Evolutionary conservation across 1,140 invertebrate genomes (phyloP).

Genomic region (Bombus vancouverensis): DNA sequence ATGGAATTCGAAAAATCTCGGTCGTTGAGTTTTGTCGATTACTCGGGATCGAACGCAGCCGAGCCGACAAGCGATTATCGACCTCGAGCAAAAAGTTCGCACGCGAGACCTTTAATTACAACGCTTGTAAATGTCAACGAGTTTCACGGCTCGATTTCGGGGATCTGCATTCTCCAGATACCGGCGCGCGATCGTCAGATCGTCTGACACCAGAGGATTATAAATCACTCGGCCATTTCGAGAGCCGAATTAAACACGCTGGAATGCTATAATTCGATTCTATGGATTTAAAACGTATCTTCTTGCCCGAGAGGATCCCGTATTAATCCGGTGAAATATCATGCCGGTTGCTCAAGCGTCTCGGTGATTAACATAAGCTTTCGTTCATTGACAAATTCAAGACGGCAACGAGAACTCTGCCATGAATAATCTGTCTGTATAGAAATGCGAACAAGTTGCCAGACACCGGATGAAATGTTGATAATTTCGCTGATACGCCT

Average conservation of each 20-base stretch:
- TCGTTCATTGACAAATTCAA: constrained; percentile 47
- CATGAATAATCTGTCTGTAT: constrained; percentile 15
- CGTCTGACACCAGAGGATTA: constrained; percentile 56
- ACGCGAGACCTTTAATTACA: constrained; percentile 32
- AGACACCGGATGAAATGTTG: background rate
- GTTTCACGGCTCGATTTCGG: constrained; percentile 37
- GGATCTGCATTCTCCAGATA: constrained; percentile 56
- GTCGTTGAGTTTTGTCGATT: background rate
- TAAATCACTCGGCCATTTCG: constrained; percentile 59
- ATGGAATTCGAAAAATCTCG: background rate
- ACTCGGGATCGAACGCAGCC: background rate
- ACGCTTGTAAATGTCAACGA: constrained; percentile 40
- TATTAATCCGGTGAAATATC: constrained; percentile 45
- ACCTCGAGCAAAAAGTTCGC: constrained; percentile 5
- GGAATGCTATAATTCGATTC: constrained; percentile 59
- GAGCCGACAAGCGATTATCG: constrained; percentile 13
- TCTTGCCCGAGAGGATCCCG: background rate
- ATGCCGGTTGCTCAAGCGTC: background rate
- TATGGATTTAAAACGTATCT: constrained; percentile 39
- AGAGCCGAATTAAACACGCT: constrained; percentile 58
- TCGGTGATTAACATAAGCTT: constrained; percentile 42
- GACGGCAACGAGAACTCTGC: constrained; percentile 15
- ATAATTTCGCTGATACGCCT: background rate
- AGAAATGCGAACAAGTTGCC: background rate
- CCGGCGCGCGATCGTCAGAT: constrained; percentile 49